Base-by-base conservation (phyloP, 2,888 invertebrate genomes). In the Tetranychus piercei region DNA sequence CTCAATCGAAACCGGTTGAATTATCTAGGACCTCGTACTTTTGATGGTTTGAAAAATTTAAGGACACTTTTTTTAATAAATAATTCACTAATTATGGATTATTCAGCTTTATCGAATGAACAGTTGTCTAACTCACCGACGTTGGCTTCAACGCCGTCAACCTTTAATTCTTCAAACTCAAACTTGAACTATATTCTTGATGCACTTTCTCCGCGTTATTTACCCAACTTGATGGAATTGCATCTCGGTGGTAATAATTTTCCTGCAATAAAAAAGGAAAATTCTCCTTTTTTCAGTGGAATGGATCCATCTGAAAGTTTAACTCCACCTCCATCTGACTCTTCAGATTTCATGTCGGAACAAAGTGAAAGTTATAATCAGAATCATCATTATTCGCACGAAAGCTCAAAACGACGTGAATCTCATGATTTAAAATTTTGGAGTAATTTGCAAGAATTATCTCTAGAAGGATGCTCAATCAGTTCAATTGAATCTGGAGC, bases 391-490 rank as follows among this genome's bases (percentile, higher is more conserved):
- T 34, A 34, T 34, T 34, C 34, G 34, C 34, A 34, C 34, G 34
- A 34, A 34, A 34, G 34, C 34, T 34, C 34, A 34, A 34, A 34
- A 34, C 34, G 34, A 34, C 34, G 34, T 34, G 34, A 34, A 34
- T 55, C 55, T 7, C 9, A 55, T 55, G 15, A 55, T 5, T 55
- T 55, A 69, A 69, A n/a, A 23, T 23, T 69, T 20, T 69, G 69
- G 69, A 20, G 9, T 20, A 20, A 69, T 69, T n/a, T 69, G 9
- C 22, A 69, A 69, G 69, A 69, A 23, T 69, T 69, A 69, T 11
- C 20, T 69, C 23, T 69, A 18, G n/a, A 69, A 9, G 69, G 69
- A 18, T 69, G 69, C n/a, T 69, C 69, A 69, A 20, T 69, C 11
- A 20, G 69, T n/a, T 69, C 23, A 9, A 69, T 69, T 23, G 69